Base-by-base conservation (phyloP, 2,888 invertebrate species). In the Teinopalpus imperialis region DNA sequence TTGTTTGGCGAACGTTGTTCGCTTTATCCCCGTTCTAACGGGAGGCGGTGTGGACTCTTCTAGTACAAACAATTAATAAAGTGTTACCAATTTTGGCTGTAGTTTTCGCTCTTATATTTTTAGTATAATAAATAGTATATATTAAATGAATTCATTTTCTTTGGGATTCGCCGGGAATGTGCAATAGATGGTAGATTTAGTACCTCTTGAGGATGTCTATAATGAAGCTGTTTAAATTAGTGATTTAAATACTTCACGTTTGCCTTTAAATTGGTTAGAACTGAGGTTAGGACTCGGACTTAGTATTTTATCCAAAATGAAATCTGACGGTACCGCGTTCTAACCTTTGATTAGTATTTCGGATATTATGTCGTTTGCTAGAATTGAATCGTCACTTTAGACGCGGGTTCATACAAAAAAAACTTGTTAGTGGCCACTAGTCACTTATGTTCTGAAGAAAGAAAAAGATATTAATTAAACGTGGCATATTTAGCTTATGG, bases 141-240 rank as follows among this genome's bases (percentile, higher is more conserved):
- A 48, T 43, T 62, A 48, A 51, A 65, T 65, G 63, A 70, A 63
- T 61, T 70, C 56, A 63, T 62, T 70, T 73, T 75, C 75, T 80
- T 82, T 78, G 73, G 67, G 66, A 78, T 72, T 73, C 73, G 87
- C 87, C 87, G 87, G 87, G 86, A 79, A 81, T 80, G 87, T 87
- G 87, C 87, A 87, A 87, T 87, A 83, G 81, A 69, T 44, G 58
- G 74, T 86, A 86, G 86, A 55, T 66, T 83, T 48, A 40, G 45
- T 34, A 20, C 30, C 16, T 21, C 14, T 56, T 51, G 58, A 56
- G 65, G 63, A 61, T 66, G 69, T 71, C 63, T 74, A 71, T 74
- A 67, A 72, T 14, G 30, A 9, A 69, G 73, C 63, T 62, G 63
- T 61, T 61, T 76, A 72, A 65, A 67, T 66, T 74, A 71, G 62